A percentile compares a stretch with the other conserved stretches of the same genome.
phyloP scores from a whole-genome alignment of 2,888 invertebrate genomes.

The Amiota communis region DNA sequence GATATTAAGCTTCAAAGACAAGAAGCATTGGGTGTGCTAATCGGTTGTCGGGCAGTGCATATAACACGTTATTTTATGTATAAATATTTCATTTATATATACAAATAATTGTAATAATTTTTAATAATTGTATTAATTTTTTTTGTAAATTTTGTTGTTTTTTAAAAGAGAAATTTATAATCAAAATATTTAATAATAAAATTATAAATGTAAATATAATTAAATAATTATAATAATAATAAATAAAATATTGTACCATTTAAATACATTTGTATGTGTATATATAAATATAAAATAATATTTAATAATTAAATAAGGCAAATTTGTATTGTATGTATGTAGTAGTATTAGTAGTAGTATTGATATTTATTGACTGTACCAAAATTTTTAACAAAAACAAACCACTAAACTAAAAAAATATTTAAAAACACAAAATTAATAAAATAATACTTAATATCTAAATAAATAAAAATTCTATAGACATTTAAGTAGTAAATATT shows the following conservation, averaged over 20 bases:
- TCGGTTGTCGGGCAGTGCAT: too few relatives aligned
- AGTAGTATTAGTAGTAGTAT: constrained; percentile 29
- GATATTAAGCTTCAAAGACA: too few relatives aligned
- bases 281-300: constrained; percentile 16
- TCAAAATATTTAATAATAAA: constrained; percentile 44
- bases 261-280: too few relatives aligned
- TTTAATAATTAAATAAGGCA: not conserved
- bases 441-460: too few relatives aligned
- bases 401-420: constrained; percentile 8
- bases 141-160: too few relatives aligned
- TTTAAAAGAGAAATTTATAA: constrained; percentile 31
- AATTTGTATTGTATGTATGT: not conserved
- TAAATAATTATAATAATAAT: constrained; percentile 31
- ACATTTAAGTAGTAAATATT: constrained; percentile 27
- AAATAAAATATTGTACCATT: constrained; percentile 27
- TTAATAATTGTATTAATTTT: too few relatives aligned
- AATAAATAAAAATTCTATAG: constrained; percentile 1
- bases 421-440: not conserved
- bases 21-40: too few relatives aligned
- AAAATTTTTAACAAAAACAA: constrained; percentile 51
- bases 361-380: constrained; percentile 55
- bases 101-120: constrained; percentile 26
- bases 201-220: constrained; percentile 50
- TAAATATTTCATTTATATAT: constrained; percentile 34
- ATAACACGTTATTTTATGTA: too few relatives aligned